Evolutionary conservation across 2,113 vertebrate genomes (phyloP).

Genomic region (Shinisaurus crocodilurus): DNA sequence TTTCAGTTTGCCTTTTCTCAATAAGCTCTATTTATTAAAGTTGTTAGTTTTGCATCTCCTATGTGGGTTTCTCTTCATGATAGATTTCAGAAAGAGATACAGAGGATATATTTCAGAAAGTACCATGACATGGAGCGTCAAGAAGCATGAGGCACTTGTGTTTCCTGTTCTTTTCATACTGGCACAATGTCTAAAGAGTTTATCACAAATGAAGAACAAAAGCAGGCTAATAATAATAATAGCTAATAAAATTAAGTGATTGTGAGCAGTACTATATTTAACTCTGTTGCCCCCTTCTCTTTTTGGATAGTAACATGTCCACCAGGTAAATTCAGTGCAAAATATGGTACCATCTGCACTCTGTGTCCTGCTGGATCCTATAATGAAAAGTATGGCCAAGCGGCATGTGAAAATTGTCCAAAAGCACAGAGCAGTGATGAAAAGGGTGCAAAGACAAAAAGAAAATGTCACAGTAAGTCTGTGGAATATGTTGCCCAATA

Average conservation of each 20-base stretch:
- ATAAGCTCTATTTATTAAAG: too few relatives aligned
- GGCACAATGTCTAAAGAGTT: neutral
- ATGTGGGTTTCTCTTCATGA: too few relatives aligned
- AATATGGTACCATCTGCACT: conserved; percentile 34
- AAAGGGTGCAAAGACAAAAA: conserved; percentile 34
- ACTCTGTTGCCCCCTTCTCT: neutral
- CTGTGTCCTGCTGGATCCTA: conserved; percentile 51
- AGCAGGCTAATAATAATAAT: neutral
- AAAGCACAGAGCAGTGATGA: conserved; percentile 31
- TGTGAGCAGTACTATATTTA: neutral
- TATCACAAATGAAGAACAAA: neutral
- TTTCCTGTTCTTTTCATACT: neutral
- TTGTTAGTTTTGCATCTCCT: too few relatives aligned
- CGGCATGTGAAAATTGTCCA: conserved; percentile 51
- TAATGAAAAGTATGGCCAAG: conserved; percentile 52
- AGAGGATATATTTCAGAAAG: neutral
- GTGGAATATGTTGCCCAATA: too few relatives aligned
- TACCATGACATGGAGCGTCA: neutral
- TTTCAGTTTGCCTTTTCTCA: too few relatives aligned
- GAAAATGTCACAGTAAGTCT: conserved; percentile 52
- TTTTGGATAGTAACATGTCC: conserved; percentile 49
- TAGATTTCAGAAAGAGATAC: neutral
- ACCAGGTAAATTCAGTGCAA: conserved; percentile 53
- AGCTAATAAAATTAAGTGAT: neutral
- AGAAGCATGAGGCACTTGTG: neutral